Conservation (phyloP, 2,113 vertebrate species). For the Psephotus haematonotus region DNA sequence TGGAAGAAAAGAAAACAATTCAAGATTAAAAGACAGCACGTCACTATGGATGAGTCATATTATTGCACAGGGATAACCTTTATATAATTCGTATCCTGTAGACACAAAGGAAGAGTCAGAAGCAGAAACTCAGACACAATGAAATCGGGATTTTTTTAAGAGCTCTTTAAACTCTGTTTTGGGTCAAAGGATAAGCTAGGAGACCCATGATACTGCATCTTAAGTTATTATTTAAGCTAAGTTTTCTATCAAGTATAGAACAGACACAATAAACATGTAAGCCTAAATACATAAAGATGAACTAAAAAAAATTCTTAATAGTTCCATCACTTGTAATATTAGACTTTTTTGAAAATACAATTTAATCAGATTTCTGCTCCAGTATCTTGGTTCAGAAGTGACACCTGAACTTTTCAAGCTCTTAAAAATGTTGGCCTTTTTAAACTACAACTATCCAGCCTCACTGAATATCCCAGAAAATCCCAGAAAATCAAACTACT, state of each 20-base stretch:
- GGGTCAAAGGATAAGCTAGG: background rate
- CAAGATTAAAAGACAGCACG: background rate
- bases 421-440: background rate
- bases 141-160: background rate
- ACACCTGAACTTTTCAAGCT: background rate
- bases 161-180: background rate
- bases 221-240: background rate
- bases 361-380: background rate
- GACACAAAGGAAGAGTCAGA: background rate
- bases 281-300: background rate
- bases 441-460: background rate
- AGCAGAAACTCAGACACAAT: background rate
- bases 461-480: background rate
- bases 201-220: background rate
- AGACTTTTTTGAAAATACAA: background rate
- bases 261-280: background rate
- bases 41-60: background rate
- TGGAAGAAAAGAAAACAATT: constrained; percentile 43
- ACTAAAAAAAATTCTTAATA: background rate
- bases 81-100: background rate
- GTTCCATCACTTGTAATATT: background rate
- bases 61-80: background rate
- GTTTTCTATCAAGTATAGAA: background rate
- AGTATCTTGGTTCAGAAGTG: background rate
- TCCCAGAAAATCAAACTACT: background rate